Base-by-base conservation (phyloP, 2,797 vertebrate species). In the Muscicapa striata region DNA sequence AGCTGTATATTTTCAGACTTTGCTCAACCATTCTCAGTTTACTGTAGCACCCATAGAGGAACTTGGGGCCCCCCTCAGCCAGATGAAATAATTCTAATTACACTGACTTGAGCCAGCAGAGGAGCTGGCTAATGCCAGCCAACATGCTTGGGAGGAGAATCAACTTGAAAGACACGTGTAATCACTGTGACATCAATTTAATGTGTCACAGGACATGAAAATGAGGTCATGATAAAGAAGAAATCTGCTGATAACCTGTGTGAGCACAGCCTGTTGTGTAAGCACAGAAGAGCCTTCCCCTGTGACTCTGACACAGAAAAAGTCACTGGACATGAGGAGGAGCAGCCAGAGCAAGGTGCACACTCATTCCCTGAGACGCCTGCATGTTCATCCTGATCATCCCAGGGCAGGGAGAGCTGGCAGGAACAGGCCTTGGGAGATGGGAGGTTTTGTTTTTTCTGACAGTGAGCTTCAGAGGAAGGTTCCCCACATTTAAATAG, bases 261-360 rank as follows among this genome's bases (percentile, higher is more conserved):
- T n/a, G 73, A 86, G 62, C 81, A 41, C 12, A 59, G 84, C 22
- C 58, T 30, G 72, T 34, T 79, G 72, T 22, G 8, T 81, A 70
- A 84, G 62, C 38, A 48, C 46, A 54, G 51, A 66, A 51, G 54
- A 58, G 29, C 66, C 74, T 1, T 74, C 36, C 75, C 87, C 75
- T 61, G 75, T 93, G 95, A 96, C 86, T 86, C 57, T 90, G 89
- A 89, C 68, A 87, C n/a, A 67, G 74, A 67, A 30, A 19, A 48
- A 84, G 24, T 72, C 48, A 12, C 7, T 29, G 45, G 15, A 45
- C 52, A 2, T 1, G 45, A 84, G 63, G 5, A 51, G 89, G 48
- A 75, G 32, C 5, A 72, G 70, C 55, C 59, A 49, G 13, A 84
- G 66, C 69, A 84, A 91, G 85, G 51, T 16, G 49, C 59, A 63